A percentile compares a stretch with the other conserved stretches of the same genome.
Conservation (phyloP, 2,113 vertebrate genomes). For the Climacteris rufus region DNA sequence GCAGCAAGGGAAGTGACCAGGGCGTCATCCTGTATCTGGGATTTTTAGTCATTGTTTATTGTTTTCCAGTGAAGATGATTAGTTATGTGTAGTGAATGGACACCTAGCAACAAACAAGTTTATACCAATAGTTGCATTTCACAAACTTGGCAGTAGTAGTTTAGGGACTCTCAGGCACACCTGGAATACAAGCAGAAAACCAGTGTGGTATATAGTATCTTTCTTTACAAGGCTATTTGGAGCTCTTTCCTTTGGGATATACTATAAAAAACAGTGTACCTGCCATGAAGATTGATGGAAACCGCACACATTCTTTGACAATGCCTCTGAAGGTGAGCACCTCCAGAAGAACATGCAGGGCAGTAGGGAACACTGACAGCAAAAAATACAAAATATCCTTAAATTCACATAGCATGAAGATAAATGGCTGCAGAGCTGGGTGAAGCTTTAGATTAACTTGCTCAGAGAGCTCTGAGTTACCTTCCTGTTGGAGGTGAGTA, state of each 20-base stretch:
- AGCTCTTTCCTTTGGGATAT: background rate
- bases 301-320: background rate
- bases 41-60: background rate
- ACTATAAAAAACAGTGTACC: background rate
- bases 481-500: background rate
- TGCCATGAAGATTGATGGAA: background rate
- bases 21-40: accelerated
- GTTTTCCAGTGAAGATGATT: background rate
- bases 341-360: background rate
- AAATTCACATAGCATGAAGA: background rate
- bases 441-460: background rate
- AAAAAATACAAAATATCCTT: background rate
- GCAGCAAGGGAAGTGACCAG: background rate
- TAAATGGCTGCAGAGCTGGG: background rate
- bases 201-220: background rate
- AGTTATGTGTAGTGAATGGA: background rate
- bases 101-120: background rate
- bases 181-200: background rate
- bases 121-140: background rate
- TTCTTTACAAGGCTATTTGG: background rate
- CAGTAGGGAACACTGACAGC: background rate
- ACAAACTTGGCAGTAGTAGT: background rate
- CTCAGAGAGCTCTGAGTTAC: background rate
- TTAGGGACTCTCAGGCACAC: background rate
- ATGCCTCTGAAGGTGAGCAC: background rate